phyloP scores from a whole-genome alignment of 2,113 vertebrate species.

The Anarhynchus alexandrinus region DNA sequence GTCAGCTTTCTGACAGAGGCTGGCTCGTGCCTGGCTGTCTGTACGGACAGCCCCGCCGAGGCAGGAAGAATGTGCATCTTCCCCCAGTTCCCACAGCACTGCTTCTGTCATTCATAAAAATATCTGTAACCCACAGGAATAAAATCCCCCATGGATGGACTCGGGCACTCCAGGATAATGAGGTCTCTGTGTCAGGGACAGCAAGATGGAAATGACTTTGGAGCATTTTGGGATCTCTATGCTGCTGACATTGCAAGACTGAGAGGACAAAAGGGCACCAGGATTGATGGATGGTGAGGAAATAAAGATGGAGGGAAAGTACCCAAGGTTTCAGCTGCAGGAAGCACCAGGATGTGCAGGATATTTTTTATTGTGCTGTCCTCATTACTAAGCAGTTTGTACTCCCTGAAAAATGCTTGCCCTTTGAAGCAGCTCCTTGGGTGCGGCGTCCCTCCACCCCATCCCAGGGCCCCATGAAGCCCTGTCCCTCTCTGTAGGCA shows the following conservation, averaged over 20 bases:
- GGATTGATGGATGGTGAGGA: background rate
- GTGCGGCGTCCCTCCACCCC: background rate
- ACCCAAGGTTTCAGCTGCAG: background rate
- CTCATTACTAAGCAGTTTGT: background rate
- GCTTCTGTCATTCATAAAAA: background rate
- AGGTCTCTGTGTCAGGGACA: background rate
- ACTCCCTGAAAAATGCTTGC: background rate
- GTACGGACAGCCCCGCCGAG: accelerated
- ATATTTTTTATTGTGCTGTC: background rate
- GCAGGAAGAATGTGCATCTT: background rate
- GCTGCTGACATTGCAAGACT: background rate
- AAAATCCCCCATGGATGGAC: background rate
- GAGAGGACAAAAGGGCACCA: background rate
- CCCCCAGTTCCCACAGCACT: slow-evolving; percentile 16
- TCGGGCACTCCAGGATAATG: background rate
- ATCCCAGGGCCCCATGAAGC: accelerated
- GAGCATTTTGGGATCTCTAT: background rate
- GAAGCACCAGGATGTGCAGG: background rate
- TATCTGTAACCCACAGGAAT: background rate
- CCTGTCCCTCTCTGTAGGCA: background rate
- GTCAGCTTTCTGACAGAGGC: accelerated
- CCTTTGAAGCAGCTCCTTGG: background rate
- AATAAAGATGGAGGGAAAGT: background rate
- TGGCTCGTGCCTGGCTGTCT: accelerated
- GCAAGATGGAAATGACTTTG: background rate